These are phyloP conservation scores for Drosophila saltans DNA, from an alignment of 1,140 invertebrate genomes.

Conservation along the genomic window DNA sequence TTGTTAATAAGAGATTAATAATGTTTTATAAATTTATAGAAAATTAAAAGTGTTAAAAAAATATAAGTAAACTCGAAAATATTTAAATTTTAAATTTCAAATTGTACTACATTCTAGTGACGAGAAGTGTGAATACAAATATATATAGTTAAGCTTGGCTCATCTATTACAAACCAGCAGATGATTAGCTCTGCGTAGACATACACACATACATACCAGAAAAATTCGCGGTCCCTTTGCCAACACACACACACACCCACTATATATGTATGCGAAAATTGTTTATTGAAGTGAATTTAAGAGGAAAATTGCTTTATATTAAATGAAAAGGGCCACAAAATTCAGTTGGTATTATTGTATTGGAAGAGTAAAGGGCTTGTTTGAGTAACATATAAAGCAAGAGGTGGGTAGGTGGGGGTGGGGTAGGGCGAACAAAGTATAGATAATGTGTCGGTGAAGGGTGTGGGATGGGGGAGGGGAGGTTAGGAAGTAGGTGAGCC, in stretches of 20 bases:
- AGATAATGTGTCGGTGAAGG: no score
- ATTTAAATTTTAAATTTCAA: no score
- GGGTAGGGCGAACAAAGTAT: not conserved
- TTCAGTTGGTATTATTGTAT: constrained; percentile 11
- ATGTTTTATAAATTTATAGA: no score
- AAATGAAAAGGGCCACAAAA: constrained; percentile 56
- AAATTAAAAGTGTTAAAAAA: no score
- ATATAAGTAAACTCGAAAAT: no score
- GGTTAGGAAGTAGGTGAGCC: no score
- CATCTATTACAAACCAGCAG: constrained; percentile 10
- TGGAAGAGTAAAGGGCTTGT: constrained; percentile 8
- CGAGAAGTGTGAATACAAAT: not conserved
- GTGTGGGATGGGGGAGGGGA: no score
- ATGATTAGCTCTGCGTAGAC: constrained; percentile 15
- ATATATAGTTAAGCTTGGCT: constrained; percentile 14
- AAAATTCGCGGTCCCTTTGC: not conserved
- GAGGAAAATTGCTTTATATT: constrained; percentile 79
- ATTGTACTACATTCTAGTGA: no score
- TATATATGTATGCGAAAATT: constrained; percentile 52
- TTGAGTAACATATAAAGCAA: not conserved
- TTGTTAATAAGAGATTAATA: no score
- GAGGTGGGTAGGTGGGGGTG: not conserved
- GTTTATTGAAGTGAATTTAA: constrained; percentile 79
- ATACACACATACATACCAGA: not conserved
- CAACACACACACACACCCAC: not conserved